A percentile compares a stretch with the other conserved stretches of the same genome.
These are phyloP conservation scores for Alloscopus bannaensis DNA, from an alignment of 2,888 invertebrate genomes.

Conservation along the genomic window DNA sequence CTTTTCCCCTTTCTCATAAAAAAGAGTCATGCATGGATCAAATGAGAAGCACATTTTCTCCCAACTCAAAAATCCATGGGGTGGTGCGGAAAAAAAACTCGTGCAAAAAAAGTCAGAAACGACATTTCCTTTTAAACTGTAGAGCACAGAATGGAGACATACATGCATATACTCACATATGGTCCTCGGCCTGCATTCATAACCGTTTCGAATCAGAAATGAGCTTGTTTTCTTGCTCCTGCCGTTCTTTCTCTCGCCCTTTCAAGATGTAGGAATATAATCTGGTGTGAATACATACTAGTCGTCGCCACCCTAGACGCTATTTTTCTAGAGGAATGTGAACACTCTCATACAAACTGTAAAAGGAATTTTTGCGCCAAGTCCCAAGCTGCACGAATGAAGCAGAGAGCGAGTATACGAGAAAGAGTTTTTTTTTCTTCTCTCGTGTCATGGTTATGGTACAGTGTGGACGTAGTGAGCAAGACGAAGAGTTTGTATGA, in stretches of 20 bases:
- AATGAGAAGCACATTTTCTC: too few relatives aligned
- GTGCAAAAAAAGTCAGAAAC: neutral
- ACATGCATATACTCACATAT: too few relatives aligned
- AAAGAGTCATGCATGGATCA: neutral
- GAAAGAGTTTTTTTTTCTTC: neutral
- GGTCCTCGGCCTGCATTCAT: too few relatives aligned
- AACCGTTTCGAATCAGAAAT: slow-evolving; percentile 9
- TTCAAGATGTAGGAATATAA: too few relatives aligned
- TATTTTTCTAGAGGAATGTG: too few relatives aligned
- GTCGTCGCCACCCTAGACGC: too few relatives aligned
- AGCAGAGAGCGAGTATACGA: slow-evolving; percentile 4
- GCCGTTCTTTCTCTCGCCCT: slow-evolving; percentile 1
- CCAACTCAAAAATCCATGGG: too few relatives aligned
- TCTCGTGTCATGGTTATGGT: neutral
- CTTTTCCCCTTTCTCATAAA: neutral
- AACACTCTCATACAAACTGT: too few relatives aligned
- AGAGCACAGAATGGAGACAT: neutral
- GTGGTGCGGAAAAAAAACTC: too few relatives aligned
- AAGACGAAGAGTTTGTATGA: slow-evolving; percentile 26
- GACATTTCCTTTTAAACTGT: neutral
- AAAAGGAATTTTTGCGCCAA: slow-evolving; percentile 5
- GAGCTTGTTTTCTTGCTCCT: slow-evolving; percentile 7
- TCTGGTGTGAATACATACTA: too few relatives aligned
- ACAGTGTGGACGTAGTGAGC: slow-evolving; percentile 17
- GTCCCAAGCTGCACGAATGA: neutral